Evolutionary conservation across 2,797 vertebrate genomes (phyloP).

Genomic region (Phoeniculus purpureus): DNA sequence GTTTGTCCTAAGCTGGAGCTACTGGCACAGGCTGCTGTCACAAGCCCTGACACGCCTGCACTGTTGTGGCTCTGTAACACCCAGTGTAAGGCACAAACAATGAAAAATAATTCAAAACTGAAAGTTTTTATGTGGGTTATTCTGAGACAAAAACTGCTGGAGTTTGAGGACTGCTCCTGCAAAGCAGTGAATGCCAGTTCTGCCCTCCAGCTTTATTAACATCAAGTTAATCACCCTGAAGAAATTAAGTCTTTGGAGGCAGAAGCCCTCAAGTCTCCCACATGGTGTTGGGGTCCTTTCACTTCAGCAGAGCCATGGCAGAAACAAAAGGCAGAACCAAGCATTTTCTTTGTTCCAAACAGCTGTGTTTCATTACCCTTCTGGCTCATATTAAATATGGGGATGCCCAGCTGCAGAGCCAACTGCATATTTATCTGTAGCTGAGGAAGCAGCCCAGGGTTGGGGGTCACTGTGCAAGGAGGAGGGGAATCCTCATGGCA

Average conservation of each 20-base stretch:
- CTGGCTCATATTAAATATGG: not conserved
- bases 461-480: not conserved
- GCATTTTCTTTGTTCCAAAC: not conserved
- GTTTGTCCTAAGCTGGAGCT: not conserved
- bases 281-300: rapidly evolving
- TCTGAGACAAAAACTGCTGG: not conserved
- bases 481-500: not conserved
- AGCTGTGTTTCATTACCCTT: not conserved
- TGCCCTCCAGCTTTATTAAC: not conserved
- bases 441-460: no score
- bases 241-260: not conserved
- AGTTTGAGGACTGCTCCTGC: not conserved
- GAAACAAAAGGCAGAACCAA: not conserved
- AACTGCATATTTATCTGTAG: not conserved
- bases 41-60: rapidly evolving
- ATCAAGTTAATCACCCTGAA: not conserved
- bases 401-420: not conserved
- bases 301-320: not conserved
- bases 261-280: not conserved
- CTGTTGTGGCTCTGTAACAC: rapidly evolving
- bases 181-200: rapidly evolving
- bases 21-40: not conserved
- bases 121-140: not conserved
- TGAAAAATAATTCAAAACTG: rapidly evolving
- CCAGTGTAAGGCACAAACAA: rapidly evolving